Evolutionary conservation across 2,888 invertebrate species (phyloP), one percentile per base, ranked within the genome.

Genomic region (Euproctis similis): DNA sequence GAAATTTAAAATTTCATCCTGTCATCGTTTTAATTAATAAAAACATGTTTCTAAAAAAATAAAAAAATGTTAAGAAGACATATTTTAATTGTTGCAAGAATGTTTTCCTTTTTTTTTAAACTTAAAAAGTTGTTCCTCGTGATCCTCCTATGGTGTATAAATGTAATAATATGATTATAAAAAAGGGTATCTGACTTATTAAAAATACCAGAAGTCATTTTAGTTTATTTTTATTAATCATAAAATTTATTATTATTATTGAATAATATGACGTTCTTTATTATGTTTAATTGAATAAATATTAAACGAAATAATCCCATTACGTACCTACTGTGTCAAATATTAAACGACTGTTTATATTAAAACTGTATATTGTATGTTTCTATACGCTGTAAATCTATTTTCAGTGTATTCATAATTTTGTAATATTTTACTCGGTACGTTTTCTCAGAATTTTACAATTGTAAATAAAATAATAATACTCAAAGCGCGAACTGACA

Each of bases 401-500:
- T 38, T 42, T 42, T 36, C 47, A 47, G 39, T 50, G 43, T 45
- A 49, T 40, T 42, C 39, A 47, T 51, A 39, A 53, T 45, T 43
- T 52, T 50, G 49, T 52, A 52, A 46, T 8, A 46, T 46, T 33
- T 43, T 47, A 48, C 46, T 53, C 49, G 48, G 43, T 54, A 42
- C 49, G 58, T 60, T 53, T 55, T 53, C 56, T 53, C 59, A 50
- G 51, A 54, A 56, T 62, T 65, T 63, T 59, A 55, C 57, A 59
- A 56, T 54, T 76, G 71, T 71, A 74, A 63, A 72, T 72, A 73
- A 57, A 63, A 54, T 54, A 74, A 76, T 77, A 75, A 82, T 82
- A 84, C 81, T 84, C 82, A 74, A 69, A 73, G 59, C 63, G 75
- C 78, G 78, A 81, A 81, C 82, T 82, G 84, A 84, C 84, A 84